Conservation (phyloP, 2,797 vertebrate species). For the Rhinella marina region DNA sequence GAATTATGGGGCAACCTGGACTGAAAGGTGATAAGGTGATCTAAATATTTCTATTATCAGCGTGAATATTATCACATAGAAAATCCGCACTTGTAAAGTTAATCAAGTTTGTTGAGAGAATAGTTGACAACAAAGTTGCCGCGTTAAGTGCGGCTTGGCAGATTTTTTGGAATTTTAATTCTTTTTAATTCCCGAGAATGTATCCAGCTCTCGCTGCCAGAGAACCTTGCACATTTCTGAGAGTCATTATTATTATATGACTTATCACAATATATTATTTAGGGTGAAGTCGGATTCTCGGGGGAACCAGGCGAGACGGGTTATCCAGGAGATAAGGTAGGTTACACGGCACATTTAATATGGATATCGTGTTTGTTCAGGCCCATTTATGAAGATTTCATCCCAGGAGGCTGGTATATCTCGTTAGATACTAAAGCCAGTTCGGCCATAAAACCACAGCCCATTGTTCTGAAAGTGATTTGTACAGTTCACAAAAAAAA, state of each 20-base stretch:
- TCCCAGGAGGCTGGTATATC: not conserved
- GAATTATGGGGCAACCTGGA: constrained; percentile 91
- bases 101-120: constrained; percentile 31
- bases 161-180: constrained; percentile 46
- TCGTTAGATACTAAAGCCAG: not conserved
- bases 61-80: constrained; percentile 67
- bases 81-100: constrained; percentile 35
- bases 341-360: constrained; percentile 7
- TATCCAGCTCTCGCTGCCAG: constrained; percentile 27
- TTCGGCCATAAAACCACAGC: not conserved
- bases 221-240: constrained; percentile 1
- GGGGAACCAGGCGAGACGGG: constrained; percentile 91
- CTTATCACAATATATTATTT: constrained; percentile 79
- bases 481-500: not conserved
- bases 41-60: constrained; percentile 95
- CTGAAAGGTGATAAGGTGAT: constrained; percentile 99
- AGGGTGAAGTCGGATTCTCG: constrained; percentile 88
- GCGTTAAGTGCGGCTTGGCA: constrained; percentile 8
- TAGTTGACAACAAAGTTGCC: constrained; percentile 25
- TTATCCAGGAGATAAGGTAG: constrained; percentile 93
- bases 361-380: not conserved
- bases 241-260: constrained; percentile 23
- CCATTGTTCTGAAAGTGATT: not conserved
- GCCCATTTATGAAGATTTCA: not conserved
- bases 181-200: constrained; percentile 36